phyloP scores from a whole-genome alignment of 2,888 invertebrate species.

The Campoplex nolae region DNA sequence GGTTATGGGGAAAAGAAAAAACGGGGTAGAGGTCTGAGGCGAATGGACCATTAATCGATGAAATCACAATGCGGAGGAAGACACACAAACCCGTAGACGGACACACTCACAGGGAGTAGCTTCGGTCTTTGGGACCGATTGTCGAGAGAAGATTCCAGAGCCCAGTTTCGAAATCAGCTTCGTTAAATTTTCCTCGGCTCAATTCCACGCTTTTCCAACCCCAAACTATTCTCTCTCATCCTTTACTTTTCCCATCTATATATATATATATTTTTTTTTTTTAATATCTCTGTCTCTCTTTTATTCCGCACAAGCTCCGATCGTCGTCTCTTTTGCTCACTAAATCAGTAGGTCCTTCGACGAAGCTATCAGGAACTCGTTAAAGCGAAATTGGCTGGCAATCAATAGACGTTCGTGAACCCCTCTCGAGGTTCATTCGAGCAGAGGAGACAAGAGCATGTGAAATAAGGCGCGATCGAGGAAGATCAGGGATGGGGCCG shows the following conservation, averaged over 20 bases:
- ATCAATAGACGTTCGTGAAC: constrained; percentile 72
- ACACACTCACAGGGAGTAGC: not conserved
- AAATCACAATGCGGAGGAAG: constrained; percentile 48
- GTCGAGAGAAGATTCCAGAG: constrained; percentile 20
- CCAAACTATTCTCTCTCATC: not conserved
- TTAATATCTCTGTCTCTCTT: not conserved
- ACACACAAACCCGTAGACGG: not conserved
- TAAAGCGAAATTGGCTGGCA: constrained; percentile 77
- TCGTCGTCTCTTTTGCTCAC: constrained; percentile 54
- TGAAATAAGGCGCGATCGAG: constrained; percentile 44
- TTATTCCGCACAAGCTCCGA: constrained; percentile 8
- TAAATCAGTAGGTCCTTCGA: constrained; percentile 73
- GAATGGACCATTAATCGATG: constrained; percentile 61
- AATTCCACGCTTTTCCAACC: constrained; percentile 23
- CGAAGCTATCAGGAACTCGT: constrained; percentile 76
- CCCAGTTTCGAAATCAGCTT: constrained; percentile 60
- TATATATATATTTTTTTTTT: constrained; percentile 11
- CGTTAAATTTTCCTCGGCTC: constrained; percentile 49
- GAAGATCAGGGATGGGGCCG: constrained; percentile 29
- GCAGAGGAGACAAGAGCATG: constrained; percentile 11
- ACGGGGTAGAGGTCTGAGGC: not conserved
- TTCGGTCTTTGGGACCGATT: constrained; percentile 17
- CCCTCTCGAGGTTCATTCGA: constrained; percentile 57
- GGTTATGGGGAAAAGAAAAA: constrained; percentile 5
- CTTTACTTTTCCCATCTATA: not conserved